A percentile compares a stretch with the other conserved stretches of the same genome.
These are phyloP conservation scores for Lophotriccus pileatus DNA, from an alignment of 2,797 vertebrate species.

Conservation along the genomic window DNA sequence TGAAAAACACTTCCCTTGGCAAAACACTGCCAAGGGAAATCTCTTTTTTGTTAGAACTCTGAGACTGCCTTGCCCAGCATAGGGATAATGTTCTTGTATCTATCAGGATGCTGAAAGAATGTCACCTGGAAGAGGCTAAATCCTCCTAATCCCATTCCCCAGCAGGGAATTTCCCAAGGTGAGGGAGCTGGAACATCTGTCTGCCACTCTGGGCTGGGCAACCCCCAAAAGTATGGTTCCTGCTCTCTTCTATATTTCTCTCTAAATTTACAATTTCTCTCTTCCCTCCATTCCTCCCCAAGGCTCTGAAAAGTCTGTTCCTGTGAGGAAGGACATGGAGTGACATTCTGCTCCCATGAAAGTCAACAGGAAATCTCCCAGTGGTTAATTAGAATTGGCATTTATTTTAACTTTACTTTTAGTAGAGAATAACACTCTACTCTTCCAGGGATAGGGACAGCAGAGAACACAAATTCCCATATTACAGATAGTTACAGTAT, in stretches of 20 bases:
- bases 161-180: background rate
- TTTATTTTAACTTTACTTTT: background rate
- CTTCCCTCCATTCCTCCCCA: background rate
- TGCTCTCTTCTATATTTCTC: background rate
- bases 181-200: background rate
- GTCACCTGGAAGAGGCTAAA: background rate
- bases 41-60: accelerated
- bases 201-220: background rate
- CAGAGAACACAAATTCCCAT: background rate
- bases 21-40: background rate
- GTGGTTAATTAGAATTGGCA: background rate
- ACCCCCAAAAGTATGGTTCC: accelerated
- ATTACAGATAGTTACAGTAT: background rate
- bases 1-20: background rate
- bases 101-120: background rate
- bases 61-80: accelerated
- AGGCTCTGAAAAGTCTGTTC: background rate
- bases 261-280: background rate
- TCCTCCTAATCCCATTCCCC: background rate
- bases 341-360: background rate
- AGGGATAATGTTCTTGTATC: background rate
- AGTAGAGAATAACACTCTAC: background rate
- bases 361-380: background rate
- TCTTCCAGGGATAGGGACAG: background rate
- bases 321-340: background rate